Conservation (phyloP, 2,113 vertebrate species). For the Butorides virescens region DNA sequence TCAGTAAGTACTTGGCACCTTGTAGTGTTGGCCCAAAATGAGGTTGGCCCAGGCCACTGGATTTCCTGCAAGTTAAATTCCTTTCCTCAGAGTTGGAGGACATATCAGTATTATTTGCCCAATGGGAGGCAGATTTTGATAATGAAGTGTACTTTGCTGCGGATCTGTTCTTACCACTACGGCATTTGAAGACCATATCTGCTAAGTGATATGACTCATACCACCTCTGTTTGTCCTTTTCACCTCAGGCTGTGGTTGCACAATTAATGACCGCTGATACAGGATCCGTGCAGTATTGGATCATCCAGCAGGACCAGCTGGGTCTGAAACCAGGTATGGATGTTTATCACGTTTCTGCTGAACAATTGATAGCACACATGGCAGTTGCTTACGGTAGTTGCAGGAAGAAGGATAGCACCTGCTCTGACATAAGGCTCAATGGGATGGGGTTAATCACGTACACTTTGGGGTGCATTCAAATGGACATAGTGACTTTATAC, state of each 20-base stretch:
- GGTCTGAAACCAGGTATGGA: not conserved
- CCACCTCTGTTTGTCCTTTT: not conserved
- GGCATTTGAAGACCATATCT: not conserved
- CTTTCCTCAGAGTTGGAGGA: not conserved
- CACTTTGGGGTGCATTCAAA: not conserved
- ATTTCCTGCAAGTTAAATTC: not conserved
- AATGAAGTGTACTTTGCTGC: not conserved
- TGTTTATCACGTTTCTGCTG: not conserved
- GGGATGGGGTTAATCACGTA: not conserved
- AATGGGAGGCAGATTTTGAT: not conserved
- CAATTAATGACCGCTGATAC: not conserved
- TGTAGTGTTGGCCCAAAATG: not conserved
- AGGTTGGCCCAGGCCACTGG: not conserved
- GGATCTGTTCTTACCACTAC: not conserved
- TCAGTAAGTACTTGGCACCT: not conserved
- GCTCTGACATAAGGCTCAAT: not conserved
- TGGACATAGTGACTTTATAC: not conserved
- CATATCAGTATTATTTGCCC: not conserved
- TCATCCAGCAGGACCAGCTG: not conserved
- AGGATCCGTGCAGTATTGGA: not conserved
- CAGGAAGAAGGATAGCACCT: not conserved
- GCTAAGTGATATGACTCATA: not conserved
- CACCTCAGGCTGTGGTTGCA: not conserved
- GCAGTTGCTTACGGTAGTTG: not conserved
- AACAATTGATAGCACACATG: not conserved